Evolutionary conservation across 2,888 invertebrate species (phyloP).

Genomic region (Cryptocheilus praepositus): DNA sequence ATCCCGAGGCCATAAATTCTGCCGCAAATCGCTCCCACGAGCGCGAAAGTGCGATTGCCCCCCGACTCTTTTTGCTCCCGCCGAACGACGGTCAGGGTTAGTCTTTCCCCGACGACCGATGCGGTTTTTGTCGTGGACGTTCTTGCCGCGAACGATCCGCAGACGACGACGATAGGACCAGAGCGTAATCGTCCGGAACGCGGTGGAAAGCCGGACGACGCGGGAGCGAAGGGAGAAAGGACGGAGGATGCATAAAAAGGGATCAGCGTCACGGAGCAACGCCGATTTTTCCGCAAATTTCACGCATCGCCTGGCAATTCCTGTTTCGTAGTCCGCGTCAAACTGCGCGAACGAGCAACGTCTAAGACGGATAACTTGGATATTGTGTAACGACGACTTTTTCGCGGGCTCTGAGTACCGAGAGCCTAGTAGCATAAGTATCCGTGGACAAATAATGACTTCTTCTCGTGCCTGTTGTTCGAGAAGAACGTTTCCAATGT

Average conservation of each 20-base stretch:
- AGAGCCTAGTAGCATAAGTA: no score
- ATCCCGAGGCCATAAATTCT: no score
- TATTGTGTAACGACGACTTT: no score
- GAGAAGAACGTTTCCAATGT: no score
- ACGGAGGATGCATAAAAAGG: no score
- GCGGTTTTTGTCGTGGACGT: neutral
- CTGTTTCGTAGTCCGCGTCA: neutral
- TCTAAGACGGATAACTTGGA: neutral
- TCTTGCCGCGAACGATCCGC: neutral
- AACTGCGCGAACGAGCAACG: conserved; percentile 8
- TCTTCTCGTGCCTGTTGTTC: no score
- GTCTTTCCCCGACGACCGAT: neutral
- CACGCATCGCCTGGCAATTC: conserved; percentile 29
- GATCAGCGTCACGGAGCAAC: no score
- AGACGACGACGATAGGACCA: conserved; percentile 6
- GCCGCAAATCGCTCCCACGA: conserved; percentile 7
- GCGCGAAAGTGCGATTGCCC: conserved; percentile 5
- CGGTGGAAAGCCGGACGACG: conserved; percentile 16
- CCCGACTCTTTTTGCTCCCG: neutral
- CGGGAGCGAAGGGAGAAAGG: conserved; percentile 9
- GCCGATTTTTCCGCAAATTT: conserved; percentile 33
- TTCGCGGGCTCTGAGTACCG: no score
- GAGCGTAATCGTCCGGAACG: no score
- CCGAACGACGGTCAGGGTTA: no score
- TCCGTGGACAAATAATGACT: no score